A percentile compares a stretch with the other conserved stretches of the same genome.
phyloP scores from a whole-genome alignment of 1,140 invertebrate genomes.

The Drosophila hydei region DNA sequence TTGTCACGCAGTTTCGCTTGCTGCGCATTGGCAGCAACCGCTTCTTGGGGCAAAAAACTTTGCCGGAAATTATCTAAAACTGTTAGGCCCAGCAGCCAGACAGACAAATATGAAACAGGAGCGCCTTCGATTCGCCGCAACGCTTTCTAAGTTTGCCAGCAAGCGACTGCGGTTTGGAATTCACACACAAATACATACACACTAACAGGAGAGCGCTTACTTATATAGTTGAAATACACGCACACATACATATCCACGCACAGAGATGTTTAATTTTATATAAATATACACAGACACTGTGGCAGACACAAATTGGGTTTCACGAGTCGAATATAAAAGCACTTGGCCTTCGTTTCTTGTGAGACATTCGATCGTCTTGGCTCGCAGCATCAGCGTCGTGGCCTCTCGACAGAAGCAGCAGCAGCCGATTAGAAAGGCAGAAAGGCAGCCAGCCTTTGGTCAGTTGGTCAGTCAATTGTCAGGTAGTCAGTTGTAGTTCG shows the following conservation, averaged over 20 bases:
- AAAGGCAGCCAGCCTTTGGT: conserved; percentile 41
- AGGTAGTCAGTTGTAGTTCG: conserved; percentile 54
- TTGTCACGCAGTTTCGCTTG: conserved; percentile 53
- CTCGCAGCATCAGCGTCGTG: conserved; percentile 67
- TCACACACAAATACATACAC: conserved; percentile 27
- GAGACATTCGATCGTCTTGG: conserved; percentile 83
- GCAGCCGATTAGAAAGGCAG: conserved; percentile 48
- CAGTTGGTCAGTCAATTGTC: conserved; percentile 49
- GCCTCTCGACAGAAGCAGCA: conserved; percentile 39
- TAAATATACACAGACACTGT: conserved; percentile 44
- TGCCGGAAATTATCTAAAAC: conserved; percentile 77
- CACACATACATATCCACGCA: neutral
- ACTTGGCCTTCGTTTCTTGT: conserved; percentile 75
- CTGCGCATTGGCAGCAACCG: conserved; percentile 67
- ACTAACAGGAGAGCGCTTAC: conserved; percentile 30
- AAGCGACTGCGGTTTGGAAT: conserved; percentile 31
- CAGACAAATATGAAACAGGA: conserved; percentile 13
- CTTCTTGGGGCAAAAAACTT: conserved; percentile 74
- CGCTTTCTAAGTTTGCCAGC: conserved; percentile 70
- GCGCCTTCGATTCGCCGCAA: conserved; percentile 72
- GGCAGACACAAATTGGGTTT: conserved; percentile 36
- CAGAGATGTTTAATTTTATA: conserved; percentile 63
- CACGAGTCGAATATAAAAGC: conserved; percentile 79
- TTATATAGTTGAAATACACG: conserved; percentile 61
- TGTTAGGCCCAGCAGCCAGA: conserved; percentile 38